Evolutionary conservation across 2,797 vertebrate genomes (phyloP).

Genomic region (Parotocinclus haroldoi): DNA sequence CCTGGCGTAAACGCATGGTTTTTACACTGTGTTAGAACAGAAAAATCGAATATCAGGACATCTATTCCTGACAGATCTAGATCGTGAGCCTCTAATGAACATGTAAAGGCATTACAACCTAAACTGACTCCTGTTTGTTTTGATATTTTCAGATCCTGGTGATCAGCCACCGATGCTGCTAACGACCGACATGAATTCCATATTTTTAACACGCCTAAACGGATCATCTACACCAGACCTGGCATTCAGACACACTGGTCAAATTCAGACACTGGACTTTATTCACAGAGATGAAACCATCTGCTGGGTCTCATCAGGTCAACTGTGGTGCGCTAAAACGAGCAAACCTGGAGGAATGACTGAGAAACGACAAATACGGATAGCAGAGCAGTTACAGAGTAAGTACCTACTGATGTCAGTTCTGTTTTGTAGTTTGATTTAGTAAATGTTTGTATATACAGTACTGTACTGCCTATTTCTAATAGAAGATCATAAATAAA

Average conservation of each 20-base stretch:
- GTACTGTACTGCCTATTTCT: too few relatives aligned
- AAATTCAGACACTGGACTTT: conserved; percentile 72
- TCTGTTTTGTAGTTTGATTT: not conserved
- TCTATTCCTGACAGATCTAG: too few relatives aligned
- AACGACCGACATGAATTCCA: conserved; percentile 63
- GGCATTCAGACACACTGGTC: conserved; percentile 60
- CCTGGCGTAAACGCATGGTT: too few relatives aligned
- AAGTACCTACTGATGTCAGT: conserved; percentile 50
- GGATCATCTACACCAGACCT: conserved; percentile 63
- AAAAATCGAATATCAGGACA: too few relatives aligned
- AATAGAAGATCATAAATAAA: too few relatives aligned
- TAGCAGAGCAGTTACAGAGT: conserved; percentile 77
- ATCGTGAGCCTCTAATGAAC: too few relatives aligned
- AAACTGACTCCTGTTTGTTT: not conserved
- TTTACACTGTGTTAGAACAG: too few relatives aligned
- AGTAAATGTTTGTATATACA: conserved; percentile 18
- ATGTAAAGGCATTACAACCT: too few relatives aligned
- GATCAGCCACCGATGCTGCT: conserved; percentile 74
- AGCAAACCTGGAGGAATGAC: conserved; percentile 58
- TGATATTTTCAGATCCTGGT: conserved; percentile 64
- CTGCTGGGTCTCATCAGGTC: conserved; percentile 76
- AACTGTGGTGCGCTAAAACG: conserved; percentile 71
- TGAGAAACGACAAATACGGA: conserved; percentile 64
- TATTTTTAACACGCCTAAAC: conserved; percentile 70
- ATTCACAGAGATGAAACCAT: conserved; percentile 68